Conservation (phyloP, 2,113 vertebrate species). For the Brachypteracias leptosomus region DNA sequence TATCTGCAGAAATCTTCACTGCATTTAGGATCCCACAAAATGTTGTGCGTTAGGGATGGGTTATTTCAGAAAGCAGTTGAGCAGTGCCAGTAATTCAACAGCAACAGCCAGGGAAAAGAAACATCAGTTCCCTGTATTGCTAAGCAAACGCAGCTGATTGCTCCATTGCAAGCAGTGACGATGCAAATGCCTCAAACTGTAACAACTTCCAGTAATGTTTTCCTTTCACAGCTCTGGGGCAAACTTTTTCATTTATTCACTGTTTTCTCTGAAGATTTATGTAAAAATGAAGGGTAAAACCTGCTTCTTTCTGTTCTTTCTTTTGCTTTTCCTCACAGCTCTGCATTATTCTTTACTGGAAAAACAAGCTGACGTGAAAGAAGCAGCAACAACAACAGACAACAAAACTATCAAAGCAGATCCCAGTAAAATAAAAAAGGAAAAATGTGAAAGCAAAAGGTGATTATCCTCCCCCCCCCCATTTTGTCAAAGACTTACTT, state of each 20-base stretch:
- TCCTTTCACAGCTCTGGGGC: not conserved
- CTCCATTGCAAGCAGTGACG: not conserved
- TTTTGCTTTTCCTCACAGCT: not conserved
- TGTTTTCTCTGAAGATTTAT: not conserved
- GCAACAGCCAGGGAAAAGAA: not conserved
- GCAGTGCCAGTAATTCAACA: not conserved
- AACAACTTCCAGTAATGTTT: constrained; percentile 1
- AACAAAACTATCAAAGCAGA: not conserved
- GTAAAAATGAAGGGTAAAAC: not conserved
- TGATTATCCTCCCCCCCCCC: fast-evolving
- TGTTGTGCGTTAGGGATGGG: not conserved
- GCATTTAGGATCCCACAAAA: not conserved
- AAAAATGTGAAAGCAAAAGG: not conserved
- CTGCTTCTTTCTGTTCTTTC: not conserved
- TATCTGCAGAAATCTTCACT: not conserved
- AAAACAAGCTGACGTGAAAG: not conserved
- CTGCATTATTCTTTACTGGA: not conserved
- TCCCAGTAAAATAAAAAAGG: not conserved
- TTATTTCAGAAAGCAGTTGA: not conserved
- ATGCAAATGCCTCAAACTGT: not conserved
- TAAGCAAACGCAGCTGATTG: not conserved
- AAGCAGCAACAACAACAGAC: not conserved
- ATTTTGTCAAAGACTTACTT: not conserved
- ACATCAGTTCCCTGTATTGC: not conserved
- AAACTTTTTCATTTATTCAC: not conserved